phyloP scores from a whole-genome alignment of 2,797 vertebrate genomes.

The Malurus leucopterus region DNA sequence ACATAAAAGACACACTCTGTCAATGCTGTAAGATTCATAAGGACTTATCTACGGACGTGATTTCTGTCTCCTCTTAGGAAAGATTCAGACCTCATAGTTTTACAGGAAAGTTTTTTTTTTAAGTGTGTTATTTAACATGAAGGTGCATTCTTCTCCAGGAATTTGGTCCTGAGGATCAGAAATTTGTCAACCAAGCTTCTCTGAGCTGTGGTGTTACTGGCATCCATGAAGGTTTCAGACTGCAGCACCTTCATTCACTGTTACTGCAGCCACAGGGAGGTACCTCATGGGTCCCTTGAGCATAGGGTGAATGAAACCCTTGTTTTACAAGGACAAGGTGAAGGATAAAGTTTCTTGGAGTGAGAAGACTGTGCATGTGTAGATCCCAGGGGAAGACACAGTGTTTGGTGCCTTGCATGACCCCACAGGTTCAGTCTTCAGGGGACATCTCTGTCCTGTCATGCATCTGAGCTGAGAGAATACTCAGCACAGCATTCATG shows the following conservation, averaged over 20 bases:
- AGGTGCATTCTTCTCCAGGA: background rate
- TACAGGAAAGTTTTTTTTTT: background rate
- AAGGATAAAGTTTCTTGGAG: background rate
- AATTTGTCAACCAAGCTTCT: background rate
- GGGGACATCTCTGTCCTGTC: background rate
- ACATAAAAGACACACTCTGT: background rate
- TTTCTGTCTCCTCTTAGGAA: background rate
- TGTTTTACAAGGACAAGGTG: background rate
- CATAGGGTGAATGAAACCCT: background rate
- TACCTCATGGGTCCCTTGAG: fast-evolving
- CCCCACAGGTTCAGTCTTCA: background rate
- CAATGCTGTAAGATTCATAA: background rate
- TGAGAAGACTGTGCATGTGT: background rate
- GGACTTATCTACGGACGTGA: background rate
- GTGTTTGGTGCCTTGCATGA: background rate
- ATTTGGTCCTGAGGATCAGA: background rate
- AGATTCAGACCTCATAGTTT: background rate
- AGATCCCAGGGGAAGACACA: background rate
- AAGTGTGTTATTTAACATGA: background rate
- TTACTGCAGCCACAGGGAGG: background rate
- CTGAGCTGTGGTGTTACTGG: background rate
- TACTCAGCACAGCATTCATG: background rate
- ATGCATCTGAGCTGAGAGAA: background rate
- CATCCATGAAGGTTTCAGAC: background rate
- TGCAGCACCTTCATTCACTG: background rate